Conservation (phyloP, 2,888 invertebrate species). For the Entomobrya multifasciata region DNA sequence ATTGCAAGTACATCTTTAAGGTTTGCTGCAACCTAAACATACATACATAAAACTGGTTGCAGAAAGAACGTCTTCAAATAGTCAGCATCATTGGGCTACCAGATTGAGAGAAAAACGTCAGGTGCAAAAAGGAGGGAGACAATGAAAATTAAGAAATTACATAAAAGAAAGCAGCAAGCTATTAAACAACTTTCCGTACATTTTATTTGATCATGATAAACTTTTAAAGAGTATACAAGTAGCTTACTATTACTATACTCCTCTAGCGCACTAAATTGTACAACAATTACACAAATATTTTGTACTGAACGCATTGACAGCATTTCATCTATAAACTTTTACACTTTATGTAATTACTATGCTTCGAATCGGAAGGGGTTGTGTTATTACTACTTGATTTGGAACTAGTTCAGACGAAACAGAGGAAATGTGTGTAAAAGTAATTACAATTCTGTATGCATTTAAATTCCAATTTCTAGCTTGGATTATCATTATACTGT, state of each 20-base stretch:
- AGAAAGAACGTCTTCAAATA: not conserved
- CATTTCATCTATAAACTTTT: no score
- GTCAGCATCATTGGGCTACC: slow-evolving; percentile 29
- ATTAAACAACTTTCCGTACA: slow-evolving; percentile 33
- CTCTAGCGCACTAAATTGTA: no score
- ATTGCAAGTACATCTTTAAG: no score
- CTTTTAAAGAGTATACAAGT: no score
- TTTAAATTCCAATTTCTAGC: slow-evolving; percentile 71
- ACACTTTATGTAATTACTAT: no score
- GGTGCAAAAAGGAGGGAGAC: slow-evolving; percentile 46
- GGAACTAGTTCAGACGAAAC: no score
- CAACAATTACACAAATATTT: no score
- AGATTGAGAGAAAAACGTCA: slow-evolving; percentile 59
- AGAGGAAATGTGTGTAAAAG: slow-evolving; percentile 55
- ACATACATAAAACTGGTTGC: slow-evolving; percentile 52
- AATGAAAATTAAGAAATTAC: slow-evolving; percentile 19
- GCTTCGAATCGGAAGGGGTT: no score
- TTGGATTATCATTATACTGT: slow-evolving; percentile 52
- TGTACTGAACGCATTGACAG: no score
- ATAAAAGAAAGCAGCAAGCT: slow-evolving; percentile 17
- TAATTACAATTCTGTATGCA: slow-evolving; percentile 73
- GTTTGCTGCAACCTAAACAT: no score
- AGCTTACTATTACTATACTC: no score
- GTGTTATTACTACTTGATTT: no score
- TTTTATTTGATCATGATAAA: not conserved